Base-by-base conservation (phyloP, 1,140 invertebrate species). In the Pogonomyrmex barbatus region DNA sequence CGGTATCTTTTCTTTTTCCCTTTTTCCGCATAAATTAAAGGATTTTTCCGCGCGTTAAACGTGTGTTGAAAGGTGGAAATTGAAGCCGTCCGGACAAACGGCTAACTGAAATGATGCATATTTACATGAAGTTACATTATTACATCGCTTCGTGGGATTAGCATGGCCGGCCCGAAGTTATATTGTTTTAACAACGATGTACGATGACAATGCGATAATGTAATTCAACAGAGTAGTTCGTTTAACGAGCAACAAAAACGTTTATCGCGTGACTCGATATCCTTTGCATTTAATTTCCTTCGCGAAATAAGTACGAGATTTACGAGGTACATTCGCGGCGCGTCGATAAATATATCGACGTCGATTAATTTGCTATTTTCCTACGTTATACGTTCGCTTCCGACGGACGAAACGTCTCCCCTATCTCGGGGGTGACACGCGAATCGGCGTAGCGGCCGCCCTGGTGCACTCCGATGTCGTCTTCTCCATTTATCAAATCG, bases 401-500 rank as follows among this genome's bases (percentile, higher is more conserved):
- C 17, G 54, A 47, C 9, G 17, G 24, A 58, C 2, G 39, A 36
- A 36, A 45, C 12, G 8, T 33, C 50, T 52, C 39, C 42, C 1
- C 10, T 0, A 9, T 76, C n/a, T 75, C 9, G 5, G 24, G 24
- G 24, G 30, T 47, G 73, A 78, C 50, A 63, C 71, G 4, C 56
- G 58, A 39, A 17, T 50, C 54, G 12, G 24, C 30, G 10, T 17
- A 60, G 33, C 33, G 65, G 12, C 42, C 36, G 60, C 39, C 17
- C 45, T 50, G 50, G 14, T 36, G 39, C 52, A 45, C 12, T 24
- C 36, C 39, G 62, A 33, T 36, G 39, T 81, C 62, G 79, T 83
- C 84, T 85, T 81, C 33, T 52, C 65, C 87, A 90, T 90, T 90
- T 90, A 90, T 90, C 89, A 88, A 90, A 90, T 88, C 86, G 87